phyloP scores from a whole-genome alignment of 2,113 vertebrate genomes.

The Bubalus kerabau region DNA sequence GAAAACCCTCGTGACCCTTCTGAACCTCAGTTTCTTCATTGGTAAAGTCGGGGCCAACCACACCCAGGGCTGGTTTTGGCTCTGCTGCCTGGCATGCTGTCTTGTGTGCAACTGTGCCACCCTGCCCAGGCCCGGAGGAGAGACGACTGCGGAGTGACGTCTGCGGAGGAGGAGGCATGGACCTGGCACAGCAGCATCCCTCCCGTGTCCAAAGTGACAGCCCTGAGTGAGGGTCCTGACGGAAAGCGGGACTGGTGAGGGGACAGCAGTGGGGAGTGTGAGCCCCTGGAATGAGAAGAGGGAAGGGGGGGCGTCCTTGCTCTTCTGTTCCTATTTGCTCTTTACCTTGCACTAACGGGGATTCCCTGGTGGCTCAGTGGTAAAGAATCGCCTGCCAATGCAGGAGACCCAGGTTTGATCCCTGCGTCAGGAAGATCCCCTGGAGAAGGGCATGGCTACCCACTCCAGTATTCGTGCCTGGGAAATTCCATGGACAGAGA shows the following conservation, averaged over 20 bases:
- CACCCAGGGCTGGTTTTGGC: background rate
- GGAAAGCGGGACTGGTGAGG: background rate
- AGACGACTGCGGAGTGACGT: background rate
- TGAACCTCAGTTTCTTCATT: background rate
- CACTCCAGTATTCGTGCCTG: background rate
- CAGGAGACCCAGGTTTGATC: background rate
- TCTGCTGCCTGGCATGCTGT: background rate
- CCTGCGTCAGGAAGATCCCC: background rate
- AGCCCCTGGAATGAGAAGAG: background rate
- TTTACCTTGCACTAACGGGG: background rate
- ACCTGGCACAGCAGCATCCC: rapidly evolving
- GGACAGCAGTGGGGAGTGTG: background rate
- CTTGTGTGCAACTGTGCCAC: background rate
- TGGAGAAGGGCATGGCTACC: background rate
- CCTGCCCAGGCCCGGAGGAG: background rate
- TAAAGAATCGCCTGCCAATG: background rate
- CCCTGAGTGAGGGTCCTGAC: background rate
- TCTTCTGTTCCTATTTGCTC: background rate
- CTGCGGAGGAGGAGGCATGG: background rate
- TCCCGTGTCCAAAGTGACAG: background rate
- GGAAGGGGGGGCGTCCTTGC: background rate
- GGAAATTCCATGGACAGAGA: background rate
- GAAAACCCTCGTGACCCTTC: background rate
- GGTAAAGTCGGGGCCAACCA: background rate
- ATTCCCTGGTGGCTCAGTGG: background rate